Percentiles rank a stretch among this genome's conserved stretches.
Evolutionary conservation across 2,113 vertebrate species (phyloP).

Genomic region (Elgaria multicarinata): DNA sequence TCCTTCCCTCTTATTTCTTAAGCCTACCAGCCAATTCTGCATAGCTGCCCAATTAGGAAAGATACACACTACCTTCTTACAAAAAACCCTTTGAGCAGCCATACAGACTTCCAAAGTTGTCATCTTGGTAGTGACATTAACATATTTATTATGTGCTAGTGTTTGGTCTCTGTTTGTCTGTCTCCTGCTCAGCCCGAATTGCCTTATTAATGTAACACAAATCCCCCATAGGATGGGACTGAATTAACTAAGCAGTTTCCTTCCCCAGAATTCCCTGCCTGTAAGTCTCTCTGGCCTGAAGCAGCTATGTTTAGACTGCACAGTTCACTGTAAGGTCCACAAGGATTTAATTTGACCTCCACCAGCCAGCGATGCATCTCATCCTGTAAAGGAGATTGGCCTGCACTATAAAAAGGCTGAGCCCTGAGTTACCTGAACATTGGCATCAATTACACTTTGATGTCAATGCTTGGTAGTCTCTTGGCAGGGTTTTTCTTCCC

Average conservation of each 20-base stretch:
- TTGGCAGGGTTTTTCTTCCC: neutral
- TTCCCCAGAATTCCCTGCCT: conserved; percentile 32
- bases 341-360: conserved; percentile 33
- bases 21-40: conserved; percentile 31
- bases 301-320: neutral
- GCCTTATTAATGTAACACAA: conserved; percentile 41
- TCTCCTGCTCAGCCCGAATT: conserved; percentile 42
- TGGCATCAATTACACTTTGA: neutral
- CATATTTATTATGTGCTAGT: conserved; percentile 46
- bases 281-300: conserved; percentile 36
- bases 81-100: conserved; percentile 16
- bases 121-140: conserved; percentile 52
- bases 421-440: conserved; percentile 4
- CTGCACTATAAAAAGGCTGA: conserved; percentile 4
- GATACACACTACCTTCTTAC: conserved; percentile 30
- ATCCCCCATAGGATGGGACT: conserved; percentile 5
- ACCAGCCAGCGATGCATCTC: neutral
- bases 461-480: accelerated
- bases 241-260: conserved; percentile 54
- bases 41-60: conserved; percentile 57
- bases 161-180: conserved; percentile 29
- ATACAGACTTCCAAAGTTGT: conserved; percentile 39
- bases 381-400: conserved; percentile 35
- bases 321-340: conserved; percentile 11
- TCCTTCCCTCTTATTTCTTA: conserved; percentile 41